Evolutionary conservation across 2,797 vertebrate species (phyloP).

Genomic region (Oreochromis mossambicus): DNA sequence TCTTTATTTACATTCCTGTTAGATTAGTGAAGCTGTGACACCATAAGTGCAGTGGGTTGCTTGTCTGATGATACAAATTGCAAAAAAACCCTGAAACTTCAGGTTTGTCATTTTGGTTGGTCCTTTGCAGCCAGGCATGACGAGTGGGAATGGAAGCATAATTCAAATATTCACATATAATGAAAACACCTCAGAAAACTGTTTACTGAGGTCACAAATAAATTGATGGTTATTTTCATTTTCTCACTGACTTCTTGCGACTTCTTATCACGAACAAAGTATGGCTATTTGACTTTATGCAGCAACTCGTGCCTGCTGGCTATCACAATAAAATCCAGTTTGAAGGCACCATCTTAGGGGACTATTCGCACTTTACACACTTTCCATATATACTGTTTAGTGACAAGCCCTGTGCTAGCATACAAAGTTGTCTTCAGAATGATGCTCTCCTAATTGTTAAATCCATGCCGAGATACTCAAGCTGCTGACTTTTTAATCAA

Average conservation of each 20-base stretch:
- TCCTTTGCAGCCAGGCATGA: background rate
- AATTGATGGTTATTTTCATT: background rate
- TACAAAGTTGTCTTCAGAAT: background rate
- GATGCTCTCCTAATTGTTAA: background rate
- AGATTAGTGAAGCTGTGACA: background rate
- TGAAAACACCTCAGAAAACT: background rate
- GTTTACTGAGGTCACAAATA: background rate
- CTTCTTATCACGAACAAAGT: background rate
- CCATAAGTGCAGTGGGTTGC: background rate
- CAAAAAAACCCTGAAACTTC: fast-evolving
- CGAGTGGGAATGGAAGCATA: background rate
- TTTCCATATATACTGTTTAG: background rate
- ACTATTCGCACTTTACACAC: background rate
- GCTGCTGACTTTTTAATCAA: background rate
- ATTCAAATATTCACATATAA: background rate
- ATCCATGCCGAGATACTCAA: background rate
- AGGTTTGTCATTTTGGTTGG: background rate
- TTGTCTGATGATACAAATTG: background rate
- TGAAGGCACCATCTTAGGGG: background rate
- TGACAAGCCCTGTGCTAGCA: background rate
- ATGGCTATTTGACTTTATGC: background rate
- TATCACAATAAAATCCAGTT: background rate
- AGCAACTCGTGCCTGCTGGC: background rate
- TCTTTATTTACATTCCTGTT: background rate
- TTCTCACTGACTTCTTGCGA: background rate